Base-by-base conservation (phyloP, 2,888 invertebrate genomes). In the Ommatoiulus sabulosus region DNA sequence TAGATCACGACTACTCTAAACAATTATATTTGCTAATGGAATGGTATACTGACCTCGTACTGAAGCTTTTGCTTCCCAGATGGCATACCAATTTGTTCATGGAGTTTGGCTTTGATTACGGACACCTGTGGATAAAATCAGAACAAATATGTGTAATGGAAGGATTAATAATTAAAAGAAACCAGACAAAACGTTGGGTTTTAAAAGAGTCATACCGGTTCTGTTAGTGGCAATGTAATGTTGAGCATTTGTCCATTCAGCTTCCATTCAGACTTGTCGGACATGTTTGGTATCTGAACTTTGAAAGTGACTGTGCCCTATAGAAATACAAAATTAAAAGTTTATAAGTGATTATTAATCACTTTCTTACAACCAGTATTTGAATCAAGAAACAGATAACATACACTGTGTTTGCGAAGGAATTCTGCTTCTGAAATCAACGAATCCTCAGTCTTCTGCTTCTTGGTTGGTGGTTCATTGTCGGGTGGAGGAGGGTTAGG, bases 31-130 rank as follows among this genome's bases (percentile, higher is more conserved):
- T 35, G 35, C 35, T 2, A 35, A 35, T 35, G 35, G 35, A 89
- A 90, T 89, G 46, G 24, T 52, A 88, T 52, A 84, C 91, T 91
- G 90, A 94, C 98, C 94, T 99, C 99, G 92, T 96, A 97, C 91
- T 97, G 97, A 90, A 99, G 94, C 93, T 99, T 99, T 93, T 99
- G 99, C 93, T 99, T 99, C 88, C 98, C 98, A 24, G 96, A 97
- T 84, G 98, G 98, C 96, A 99, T 97, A 90, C 96, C 97, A 89
- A 97, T 96, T 90, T 95, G 94, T 92, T 97, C 96, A 90, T 97
- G 95, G 91, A 99, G 95, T 92, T 96, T 95, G 15, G 95, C 95
- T 93, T 99, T 99, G 91, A 99, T 95, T 88, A 95, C 96, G 17
- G 96, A 95, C n/a, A 98, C 96, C 93, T 93, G 91, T 3, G 90